These are phyloP conservation scores for Columba livia DNA, from an alignment of 2,113 vertebrate species.

Conservation along the genomic window DNA sequence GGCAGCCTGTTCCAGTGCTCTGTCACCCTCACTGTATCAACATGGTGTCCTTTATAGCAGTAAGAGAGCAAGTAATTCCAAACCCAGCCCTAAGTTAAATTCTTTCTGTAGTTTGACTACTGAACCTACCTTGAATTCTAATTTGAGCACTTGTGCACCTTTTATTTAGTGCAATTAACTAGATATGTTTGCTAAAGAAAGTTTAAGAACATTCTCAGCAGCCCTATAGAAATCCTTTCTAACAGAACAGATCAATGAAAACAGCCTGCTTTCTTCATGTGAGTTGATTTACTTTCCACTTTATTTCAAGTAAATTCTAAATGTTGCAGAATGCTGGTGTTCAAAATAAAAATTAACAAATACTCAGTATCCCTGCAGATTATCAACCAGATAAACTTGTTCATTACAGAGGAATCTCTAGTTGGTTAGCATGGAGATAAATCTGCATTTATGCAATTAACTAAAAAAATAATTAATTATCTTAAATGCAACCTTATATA, in stretches of 20 bases:
- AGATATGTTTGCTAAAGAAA: neutral
- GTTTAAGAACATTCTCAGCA: neutral
- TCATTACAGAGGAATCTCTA: slow-evolving; percentile 33
- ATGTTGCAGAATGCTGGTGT: neutral
- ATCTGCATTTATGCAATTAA: slow-evolving; percentile 40
- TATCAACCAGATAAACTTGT: slow-evolving; percentile 37
- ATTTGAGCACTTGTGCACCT: neutral
- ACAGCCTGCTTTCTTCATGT: neutral
- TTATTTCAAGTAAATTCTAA: neutral
- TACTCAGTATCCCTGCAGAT: neutral
- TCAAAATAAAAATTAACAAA: slow-evolving; percentile 25
- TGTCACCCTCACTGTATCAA: neutral
- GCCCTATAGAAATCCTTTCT: neutral
- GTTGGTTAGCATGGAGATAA: slow-evolving; percentile 8
- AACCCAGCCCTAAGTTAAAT: neutral
- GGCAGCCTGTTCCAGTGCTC: no score
- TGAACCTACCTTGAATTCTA: neutral
- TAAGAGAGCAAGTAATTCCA: neutral
- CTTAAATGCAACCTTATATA: slow-evolving; percentile 50
- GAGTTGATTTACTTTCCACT: neutral
- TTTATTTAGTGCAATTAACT: neutral
- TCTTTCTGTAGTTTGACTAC: neutral
- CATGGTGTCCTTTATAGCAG: neutral
- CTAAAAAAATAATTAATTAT: slow-evolving; percentile 51
- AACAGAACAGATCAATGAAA: neutral